Percentiles rank a stretch among this genome's conserved stretches.
Conservation (phyloP, 2,797 vertebrate genomes). For the Gymnocypris eckloni region DNA sequence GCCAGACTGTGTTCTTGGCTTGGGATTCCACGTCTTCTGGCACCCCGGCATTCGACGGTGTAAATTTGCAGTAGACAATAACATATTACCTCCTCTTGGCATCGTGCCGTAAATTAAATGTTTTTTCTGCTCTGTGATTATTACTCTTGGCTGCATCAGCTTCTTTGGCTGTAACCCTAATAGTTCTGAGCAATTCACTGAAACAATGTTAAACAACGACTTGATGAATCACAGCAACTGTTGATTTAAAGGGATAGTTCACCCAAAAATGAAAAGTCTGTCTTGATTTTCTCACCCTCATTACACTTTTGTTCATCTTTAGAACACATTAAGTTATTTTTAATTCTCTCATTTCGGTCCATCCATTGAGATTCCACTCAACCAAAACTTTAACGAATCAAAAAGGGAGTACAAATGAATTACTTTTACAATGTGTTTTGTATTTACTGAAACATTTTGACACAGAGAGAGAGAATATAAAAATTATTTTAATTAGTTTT, state of each 20-base stretch:
- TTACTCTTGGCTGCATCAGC: conserved; percentile 42
- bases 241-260: conserved; percentile 28
- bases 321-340: neutral
- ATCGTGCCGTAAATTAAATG: conserved; percentile 40
- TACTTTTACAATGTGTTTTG: neutral
- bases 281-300: neutral
- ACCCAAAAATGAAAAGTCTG: neutral
- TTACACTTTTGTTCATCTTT: neutral
- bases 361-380: neutral
- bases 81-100: conserved; percentile 49
- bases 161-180: conserved; percentile 46
- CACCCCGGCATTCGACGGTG: conserved; percentile 31
- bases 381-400: neutral
- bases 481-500: neutral
- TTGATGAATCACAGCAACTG: conserved; percentile 24
- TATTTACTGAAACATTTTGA: neutral
- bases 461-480: neutral
- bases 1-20: conserved; percentile 58
- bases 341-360: neutral
- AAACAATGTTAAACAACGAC: conserved; percentile 33
- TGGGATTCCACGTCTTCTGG: conserved; percentile 45
- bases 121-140: conserved; percentile 41
- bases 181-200: conserved; percentile 41
- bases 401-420: neutral
- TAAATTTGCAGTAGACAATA: conserved; percentile 52